These are phyloP conservation scores for Pogoniulus pusillus DNA, from an alignment of 2,797 vertebrate genomes.

Conservation along the genomic window DNA sequence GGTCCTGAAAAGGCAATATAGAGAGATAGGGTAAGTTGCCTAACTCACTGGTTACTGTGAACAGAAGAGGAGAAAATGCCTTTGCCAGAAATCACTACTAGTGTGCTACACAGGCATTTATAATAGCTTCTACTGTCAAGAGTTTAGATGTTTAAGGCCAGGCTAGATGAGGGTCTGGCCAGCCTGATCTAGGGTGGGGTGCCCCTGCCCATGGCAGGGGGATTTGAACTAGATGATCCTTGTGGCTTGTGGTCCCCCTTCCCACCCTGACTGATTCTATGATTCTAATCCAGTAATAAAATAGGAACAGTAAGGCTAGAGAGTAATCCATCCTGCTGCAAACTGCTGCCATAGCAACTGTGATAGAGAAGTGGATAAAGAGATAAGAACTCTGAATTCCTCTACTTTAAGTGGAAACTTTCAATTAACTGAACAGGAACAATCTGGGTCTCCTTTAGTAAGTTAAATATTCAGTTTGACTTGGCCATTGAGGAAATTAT, in stretches of 20 bases:
- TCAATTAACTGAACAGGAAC: not conserved
- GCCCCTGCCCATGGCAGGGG: no score
- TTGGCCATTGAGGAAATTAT: not conserved
- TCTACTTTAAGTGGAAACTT: not conserved
- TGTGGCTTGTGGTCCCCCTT: no score
- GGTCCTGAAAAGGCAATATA: constrained; percentile 79
- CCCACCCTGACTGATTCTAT: no score
- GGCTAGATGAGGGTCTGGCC: no score
- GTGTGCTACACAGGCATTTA: not conserved
- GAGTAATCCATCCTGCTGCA: not conserved
- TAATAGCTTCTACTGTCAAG: not conserved
- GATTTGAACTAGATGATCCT: no score
- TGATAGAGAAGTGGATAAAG: not conserved
- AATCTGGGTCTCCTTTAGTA: not conserved
- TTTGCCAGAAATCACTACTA: not conserved
- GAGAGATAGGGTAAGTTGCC: not conserved
- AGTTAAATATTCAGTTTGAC: not conserved
- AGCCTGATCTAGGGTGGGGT: no score
- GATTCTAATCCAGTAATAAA: not conserved
- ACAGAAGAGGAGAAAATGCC: not conserved
- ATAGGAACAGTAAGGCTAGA: not conserved
- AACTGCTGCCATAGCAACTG: not conserved
- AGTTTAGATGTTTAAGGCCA: no score
- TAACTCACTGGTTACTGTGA: not conserved
- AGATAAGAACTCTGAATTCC: not conserved